Evolutionary conservation across 2,113 vertebrate species (phyloP).

Genomic region (Orientallactaga bullata): DNA sequence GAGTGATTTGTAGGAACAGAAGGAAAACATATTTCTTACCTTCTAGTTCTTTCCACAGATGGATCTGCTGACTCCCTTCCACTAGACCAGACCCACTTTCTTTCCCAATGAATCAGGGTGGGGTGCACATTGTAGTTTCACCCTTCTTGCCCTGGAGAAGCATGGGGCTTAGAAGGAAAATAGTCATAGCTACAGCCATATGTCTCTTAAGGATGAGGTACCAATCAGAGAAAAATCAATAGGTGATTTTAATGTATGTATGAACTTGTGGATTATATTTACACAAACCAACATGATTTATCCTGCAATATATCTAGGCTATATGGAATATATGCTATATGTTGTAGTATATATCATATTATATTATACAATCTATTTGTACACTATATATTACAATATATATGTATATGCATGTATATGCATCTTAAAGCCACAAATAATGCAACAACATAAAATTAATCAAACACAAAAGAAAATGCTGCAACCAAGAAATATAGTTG

Average conservation of each 20-base stretch:
- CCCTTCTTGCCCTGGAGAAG: background rate
- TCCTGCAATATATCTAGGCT: background rate
- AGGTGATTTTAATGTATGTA: background rate
- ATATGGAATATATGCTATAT: background rate
- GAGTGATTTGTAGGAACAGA: background rate
- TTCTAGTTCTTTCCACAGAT: background rate
- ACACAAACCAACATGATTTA: background rate
- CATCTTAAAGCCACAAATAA: background rate
- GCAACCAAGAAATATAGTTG: background rate
- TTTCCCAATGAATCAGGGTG: background rate
- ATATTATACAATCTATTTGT: too few species aligned
- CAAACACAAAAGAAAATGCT: background rate
- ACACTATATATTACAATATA: too few species aligned
- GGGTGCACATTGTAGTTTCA: background rate
- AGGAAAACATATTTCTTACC: background rate
- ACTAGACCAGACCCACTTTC: background rate
- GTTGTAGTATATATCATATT: background rate
- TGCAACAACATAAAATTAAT: background rate
- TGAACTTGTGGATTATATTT: background rate
- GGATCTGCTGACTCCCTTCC: background rate
- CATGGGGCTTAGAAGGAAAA: background rate
- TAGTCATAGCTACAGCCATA: fast-evolving
- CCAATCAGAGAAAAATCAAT: background rate
- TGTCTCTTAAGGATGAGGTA: background rate
- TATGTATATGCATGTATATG: background rate